phyloP scores from a whole-genome alignment of 2,888 invertebrate species.

The Dermolepida albohirtum region DNA sequence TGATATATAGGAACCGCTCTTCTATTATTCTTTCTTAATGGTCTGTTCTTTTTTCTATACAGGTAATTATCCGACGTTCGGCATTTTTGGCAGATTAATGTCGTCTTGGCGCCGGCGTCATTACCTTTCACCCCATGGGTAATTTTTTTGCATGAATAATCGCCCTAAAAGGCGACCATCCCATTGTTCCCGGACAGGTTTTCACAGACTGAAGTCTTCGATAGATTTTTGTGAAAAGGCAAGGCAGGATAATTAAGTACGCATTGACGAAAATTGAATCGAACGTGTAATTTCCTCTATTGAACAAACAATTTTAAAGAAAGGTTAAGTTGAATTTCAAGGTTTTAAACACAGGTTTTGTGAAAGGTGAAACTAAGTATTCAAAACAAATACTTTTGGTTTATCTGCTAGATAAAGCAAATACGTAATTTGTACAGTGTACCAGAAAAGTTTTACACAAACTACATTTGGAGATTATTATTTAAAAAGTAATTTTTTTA shows the following conservation, averaged over 20 bases:
- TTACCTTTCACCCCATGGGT: slow-evolving; percentile 24
- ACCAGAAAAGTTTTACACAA: too few species aligned
- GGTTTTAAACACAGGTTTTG: too few species aligned
- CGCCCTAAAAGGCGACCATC: slow-evolving; percentile 11
- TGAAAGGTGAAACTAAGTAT: too few species aligned
- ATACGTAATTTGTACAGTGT: too few species aligned
- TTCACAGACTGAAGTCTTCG: background rate
- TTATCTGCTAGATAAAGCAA: too few species aligned
- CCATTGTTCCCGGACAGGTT: slow-evolving; percentile 13
- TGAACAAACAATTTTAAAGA: slow-evolving; percentile 6
- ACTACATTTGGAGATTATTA: too few species aligned
- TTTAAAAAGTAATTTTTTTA: too few species aligned
- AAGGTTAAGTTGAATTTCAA: background rate
- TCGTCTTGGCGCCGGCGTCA: slow-evolving; percentile 52
- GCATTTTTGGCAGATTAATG: slow-evolving; percentile 56
- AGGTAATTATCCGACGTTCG: slow-evolving; percentile 53
- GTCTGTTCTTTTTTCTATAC: slow-evolving; percentile 51
- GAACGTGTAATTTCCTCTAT: slow-evolving; percentile 8
- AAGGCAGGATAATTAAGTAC: slow-evolving; percentile 10
- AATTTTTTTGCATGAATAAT: slow-evolving; percentile 32
- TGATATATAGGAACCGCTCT: slow-evolving; percentile 50
- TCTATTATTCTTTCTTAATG: slow-evolving; percentile 50
- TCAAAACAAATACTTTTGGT: too few species aligned
- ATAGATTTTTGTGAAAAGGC: slow-evolving; percentile 16
- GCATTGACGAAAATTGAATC: background rate